Evolutionary conservation across 2,797 vertebrate genomes (phyloP).

Genomic region (Chelon labrosus): DNA sequence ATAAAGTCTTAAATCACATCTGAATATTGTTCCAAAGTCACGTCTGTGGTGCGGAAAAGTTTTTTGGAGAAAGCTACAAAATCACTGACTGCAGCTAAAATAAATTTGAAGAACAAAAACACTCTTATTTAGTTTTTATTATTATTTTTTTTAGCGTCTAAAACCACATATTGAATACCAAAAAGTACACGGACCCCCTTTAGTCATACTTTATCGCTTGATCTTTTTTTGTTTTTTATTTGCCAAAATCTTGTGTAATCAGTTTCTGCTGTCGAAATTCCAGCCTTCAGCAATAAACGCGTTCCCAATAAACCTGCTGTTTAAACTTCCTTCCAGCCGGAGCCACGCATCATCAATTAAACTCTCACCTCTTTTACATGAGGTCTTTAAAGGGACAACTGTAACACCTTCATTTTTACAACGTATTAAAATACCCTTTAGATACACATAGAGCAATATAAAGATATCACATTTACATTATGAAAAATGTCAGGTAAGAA

Average conservation of each 20-base stretch:
- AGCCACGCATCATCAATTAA: slow-evolving; percentile 34
- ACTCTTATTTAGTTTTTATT: too few relatives aligned
- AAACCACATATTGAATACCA: too few relatives aligned
- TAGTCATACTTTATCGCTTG: slow-evolving; percentile 7
- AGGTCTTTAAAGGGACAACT: slow-evolving; percentile 52
- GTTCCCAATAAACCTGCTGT: slow-evolving; percentile 32
- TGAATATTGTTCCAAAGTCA: too few relatives aligned
- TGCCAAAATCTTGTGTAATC: slow-evolving; percentile 42
- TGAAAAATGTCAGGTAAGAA: slow-evolving; percentile 45
- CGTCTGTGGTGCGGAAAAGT: too few relatives aligned
- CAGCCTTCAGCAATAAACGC: slow-evolving; percentile 30
- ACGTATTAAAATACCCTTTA: slow-evolving; percentile 60
- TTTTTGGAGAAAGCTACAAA: too few relatives aligned
- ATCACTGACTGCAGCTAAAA: too few relatives aligned
- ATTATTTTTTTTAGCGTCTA: too few relatives aligned
- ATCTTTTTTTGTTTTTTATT: slow-evolving; percentile 35
- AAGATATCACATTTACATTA: slow-evolving; percentile 53
- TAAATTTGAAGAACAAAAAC: too few relatives aligned
- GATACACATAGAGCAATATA: slow-evolving; percentile 37
- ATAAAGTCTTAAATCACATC: too few relatives aligned
- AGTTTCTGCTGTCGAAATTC: slow-evolving; percentile 52
- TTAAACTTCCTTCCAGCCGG: slow-evolving; percentile 42
- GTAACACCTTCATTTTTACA: slow-evolving; percentile 44
- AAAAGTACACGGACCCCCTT: too few relatives aligned
- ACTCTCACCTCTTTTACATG: slow-evolving; percentile 33